Percentiles rank a stretch among this genome's conserved stretches.
Conservation (phyloP, 2,888 invertebrate genomes). For the Trachelus troglodyta region DNA sequence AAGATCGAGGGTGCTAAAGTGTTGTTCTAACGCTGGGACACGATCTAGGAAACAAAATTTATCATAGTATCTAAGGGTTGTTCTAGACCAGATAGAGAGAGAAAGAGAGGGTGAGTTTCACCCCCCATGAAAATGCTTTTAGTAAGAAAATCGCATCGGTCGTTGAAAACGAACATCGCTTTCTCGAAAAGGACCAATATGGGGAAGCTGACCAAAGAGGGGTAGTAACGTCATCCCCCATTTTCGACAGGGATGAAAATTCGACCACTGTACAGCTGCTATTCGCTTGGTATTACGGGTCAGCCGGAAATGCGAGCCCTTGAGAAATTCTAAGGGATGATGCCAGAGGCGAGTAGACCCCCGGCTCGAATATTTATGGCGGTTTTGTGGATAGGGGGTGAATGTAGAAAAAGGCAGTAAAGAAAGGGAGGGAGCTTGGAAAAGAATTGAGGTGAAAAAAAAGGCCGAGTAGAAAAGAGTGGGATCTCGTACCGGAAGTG, state of each 20-base stretch:
- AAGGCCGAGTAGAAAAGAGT: background rate
- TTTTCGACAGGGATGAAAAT: background rate
- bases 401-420: background rate
- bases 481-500: background rate
- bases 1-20: background rate
- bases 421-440: background rate
- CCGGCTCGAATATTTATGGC: background rate
- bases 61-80: background rate
- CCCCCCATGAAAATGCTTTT: background rate
- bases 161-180: background rate
- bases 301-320: background rate
- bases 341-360: background rate
- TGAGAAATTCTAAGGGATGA: background rate
- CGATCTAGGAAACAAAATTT: background rate
- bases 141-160: background rate
- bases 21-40: background rate
- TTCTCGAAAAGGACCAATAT: background rate
- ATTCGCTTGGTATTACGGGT: background rate
- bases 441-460: background rate
- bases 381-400: background rate
- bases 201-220: slow-evolving; percentile 4
- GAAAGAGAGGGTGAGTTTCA: background rate
- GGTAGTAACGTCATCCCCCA: slow-evolving; percentile 1
- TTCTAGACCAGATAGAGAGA: background rate
- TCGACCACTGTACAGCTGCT: background rate